Base-by-base conservation (phyloP, 2,113 vertebrate species). In the Gallinago jamesoni region DNA sequence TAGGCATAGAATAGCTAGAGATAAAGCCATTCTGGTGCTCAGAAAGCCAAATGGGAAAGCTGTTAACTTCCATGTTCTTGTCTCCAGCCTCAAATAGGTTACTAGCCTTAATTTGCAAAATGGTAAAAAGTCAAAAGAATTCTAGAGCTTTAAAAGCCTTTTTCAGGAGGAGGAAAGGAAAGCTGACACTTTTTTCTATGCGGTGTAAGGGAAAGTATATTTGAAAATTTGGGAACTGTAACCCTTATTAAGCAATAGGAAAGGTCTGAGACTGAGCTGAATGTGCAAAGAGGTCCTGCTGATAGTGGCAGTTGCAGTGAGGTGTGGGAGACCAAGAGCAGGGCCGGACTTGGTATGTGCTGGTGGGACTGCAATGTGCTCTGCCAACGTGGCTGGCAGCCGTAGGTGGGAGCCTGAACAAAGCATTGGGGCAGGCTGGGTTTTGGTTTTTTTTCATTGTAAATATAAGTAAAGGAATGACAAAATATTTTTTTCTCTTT, bases 51-150 rank as follows among this genome's bases (percentile, higher is more conserved):
- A 15, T 41, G 52, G 73, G 30, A 72, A 91, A 83, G 48, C 76
- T 92, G 83, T 86, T 86, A 92, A 63, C 55, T 77, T 92, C 52
- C 25, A 2, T 33, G 37, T 81, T 92, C 87, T 84, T 75, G 60
- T 84, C 69, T 92, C 78, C 39, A 91, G 53, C 16, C 53, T 84
- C 69, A 84, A 12, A 81, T 60, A 79, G 19, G 81, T 72, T 94
- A 76, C 48, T 9, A 45, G 62, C 21, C 35, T 76, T 91, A 91
- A 94, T 79, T 50, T 91, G 31, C 57, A 37, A 33, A 87, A 69
- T 57, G 52, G 33, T 68, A 76, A 62, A 94, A 82, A 60, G 84
- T 89, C 56, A 84, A 74, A 90, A 79, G 53, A 86, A 22, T 39
- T 84, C 80, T n/a, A 27, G 50, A 57, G 35, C 68, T 89, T 68